Conservation (phyloP, 2,888 invertebrate species). For the Phalera bucephala region DNA sequence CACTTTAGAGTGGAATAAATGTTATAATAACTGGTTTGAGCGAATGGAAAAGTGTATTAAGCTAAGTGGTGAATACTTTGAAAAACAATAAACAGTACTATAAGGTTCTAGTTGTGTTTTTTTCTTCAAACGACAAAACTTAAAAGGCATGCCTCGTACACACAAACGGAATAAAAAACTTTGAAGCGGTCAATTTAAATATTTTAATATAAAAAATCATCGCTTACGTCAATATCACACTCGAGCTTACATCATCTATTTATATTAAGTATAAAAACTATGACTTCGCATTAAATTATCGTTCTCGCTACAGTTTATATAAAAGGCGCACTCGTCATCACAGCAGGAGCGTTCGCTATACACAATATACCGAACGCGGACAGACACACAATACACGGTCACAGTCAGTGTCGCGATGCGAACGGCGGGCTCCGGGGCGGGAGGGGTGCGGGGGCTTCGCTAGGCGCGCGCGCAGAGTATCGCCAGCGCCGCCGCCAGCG, state of each 20-base stretch:
- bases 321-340: constrained; percentile 71
- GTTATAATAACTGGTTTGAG: no score
- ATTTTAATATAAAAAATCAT: constrained; percentile 78
- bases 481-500: constrained; percentile 21
- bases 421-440: constrained; percentile 12
- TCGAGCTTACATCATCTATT: constrained; percentile 82
- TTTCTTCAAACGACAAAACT: no score
- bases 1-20: no score
- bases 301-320: constrained; percentile 68
- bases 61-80: no score
- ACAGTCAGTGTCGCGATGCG: constrained; percentile 71
- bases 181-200: constrained; percentile 52
- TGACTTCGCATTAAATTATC: constrained; percentile 81
- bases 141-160: no score
- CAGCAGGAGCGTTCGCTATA: constrained; percentile 69
- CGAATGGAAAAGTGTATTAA: no score
- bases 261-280: constrained; percentile 82
- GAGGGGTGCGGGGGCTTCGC: neutral
- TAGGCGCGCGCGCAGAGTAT: constrained; percentile 30
- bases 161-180: constrained; percentile 36
- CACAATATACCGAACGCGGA: constrained; percentile 69
- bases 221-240: constrained; percentile 82
- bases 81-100: no score
- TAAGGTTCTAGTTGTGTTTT: no score
- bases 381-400: constrained; percentile 67